A percentile compares a stretch with the other conserved stretches of the same genome.
These are phyloP conservation scores for Corbicula japonica DNA, from an alignment of 2,888 invertebrate genomes.

Conservation along the genomic window DNA sequence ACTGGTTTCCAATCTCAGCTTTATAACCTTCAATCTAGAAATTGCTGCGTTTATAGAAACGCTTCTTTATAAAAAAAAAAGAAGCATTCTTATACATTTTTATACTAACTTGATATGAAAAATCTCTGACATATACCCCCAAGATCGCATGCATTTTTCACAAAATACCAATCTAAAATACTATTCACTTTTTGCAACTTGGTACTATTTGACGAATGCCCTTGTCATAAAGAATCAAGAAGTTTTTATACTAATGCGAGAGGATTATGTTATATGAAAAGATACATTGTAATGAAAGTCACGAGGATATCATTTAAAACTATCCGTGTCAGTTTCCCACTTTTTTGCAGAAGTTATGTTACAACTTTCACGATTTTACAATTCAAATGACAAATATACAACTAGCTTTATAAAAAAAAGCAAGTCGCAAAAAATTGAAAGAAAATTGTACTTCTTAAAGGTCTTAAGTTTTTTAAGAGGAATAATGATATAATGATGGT, in stretches of 20 bases:
- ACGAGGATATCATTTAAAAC: not conserved
- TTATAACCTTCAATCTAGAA: no score
- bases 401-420: not conserved
- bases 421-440: not conserved
- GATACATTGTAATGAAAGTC: conserved; percentile 11
- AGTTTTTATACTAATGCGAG: not conserved
- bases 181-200: not conserved
- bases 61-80: no score
- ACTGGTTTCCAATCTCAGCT: no score
- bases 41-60: no score
- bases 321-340: not conserved
- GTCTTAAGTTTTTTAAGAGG: not conserved
- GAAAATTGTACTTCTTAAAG: not conserved
- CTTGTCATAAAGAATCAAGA: not conserved
- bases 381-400: no score
- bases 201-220: not conserved
- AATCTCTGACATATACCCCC: no score
- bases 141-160: not conserved
- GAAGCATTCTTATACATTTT: no score
- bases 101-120: no score
- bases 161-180: not conserved
- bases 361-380: not conserved
- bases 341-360: not conserved
- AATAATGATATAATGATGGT: not conserved
- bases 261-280: not conserved